Evolutionary conservation across 2,797 vertebrate genomes (phyloP).

Genomic region (Xenops minutus): DNA sequence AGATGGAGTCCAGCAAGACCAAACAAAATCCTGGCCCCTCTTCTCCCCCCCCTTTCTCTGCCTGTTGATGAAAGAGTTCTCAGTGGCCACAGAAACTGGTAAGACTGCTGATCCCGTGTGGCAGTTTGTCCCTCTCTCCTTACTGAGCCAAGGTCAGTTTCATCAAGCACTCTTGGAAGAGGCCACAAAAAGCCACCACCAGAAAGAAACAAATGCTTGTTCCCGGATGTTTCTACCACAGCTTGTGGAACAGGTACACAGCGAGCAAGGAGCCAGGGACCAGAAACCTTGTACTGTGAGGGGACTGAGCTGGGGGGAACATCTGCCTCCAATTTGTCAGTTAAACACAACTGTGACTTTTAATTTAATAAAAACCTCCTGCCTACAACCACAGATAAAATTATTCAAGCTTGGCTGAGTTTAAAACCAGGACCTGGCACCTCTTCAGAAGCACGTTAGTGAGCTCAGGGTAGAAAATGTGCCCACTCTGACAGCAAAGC

Average conservation of each 20-base stretch:
- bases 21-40: neutral
- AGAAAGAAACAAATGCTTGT: neutral
- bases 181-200: neutral
- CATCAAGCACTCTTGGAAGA: neutral
- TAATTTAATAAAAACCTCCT: conserved; percentile 50
- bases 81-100: accelerated
- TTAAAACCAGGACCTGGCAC: conserved; percentile 35
- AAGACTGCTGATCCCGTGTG: neutral
- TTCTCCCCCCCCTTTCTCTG: neutral
- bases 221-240: neutral
- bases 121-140: neutral
- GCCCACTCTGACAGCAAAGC: neutral
- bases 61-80: neutral
- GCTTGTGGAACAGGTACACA: neutral
- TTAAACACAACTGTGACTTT: conserved; percentile 12
- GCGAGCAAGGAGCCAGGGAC: neutral
- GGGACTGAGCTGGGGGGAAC: neutral
- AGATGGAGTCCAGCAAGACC: neutral
- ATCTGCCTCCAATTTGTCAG: neutral
- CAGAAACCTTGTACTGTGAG: neutral
- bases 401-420: conserved; percentile 17
- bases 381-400: conserved; percentile 28
- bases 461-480: neutral
- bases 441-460: neutral
- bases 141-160: neutral